Conservation (phyloP, 2,113 vertebrate species). For the Chloropsis cyanopogon region DNA sequence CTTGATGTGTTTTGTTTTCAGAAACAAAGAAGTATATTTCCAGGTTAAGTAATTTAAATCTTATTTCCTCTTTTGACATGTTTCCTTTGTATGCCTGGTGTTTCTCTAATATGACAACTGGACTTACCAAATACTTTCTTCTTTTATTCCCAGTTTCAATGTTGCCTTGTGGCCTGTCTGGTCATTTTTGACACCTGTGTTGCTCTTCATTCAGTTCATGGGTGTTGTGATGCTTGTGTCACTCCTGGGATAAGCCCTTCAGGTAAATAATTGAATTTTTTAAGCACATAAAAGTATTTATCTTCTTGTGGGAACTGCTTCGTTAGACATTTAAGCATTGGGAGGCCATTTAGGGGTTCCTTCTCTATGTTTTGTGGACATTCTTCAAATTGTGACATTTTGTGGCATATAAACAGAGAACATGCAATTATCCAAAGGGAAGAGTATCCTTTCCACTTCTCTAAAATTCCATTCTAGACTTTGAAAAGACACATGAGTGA, state of each 20-base stretch:
- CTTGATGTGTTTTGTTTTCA: neutral
- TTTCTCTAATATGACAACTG: neutral
- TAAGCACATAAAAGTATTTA: neutral
- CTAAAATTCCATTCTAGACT: neutral
- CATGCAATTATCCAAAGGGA: neutral
- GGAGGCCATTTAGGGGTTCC: neutral
- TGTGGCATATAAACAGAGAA: neutral
- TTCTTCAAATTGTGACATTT: neutral
- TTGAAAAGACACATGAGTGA: neutral
- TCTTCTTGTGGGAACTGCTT: neutral
- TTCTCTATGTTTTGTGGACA: neutral
- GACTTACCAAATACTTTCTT: neutral
- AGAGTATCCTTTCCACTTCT: neutral
- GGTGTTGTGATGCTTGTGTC: conserved; percentile 93
- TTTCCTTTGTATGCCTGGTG: neutral
- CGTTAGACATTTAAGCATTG: neutral
- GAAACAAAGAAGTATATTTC: neutral
- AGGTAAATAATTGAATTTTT: conserved; percentile 67
- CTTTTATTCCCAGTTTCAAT: conserved; percentile 82
- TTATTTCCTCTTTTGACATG: neutral
- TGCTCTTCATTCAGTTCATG: conserved; percentile 96
- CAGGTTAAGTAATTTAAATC: neutral
- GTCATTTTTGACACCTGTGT: conserved; percentile 90
- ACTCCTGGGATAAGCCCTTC: conserved; percentile 80
- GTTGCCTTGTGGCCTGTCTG: conserved; percentile 90